A percentile compares a stretch with the other conserved stretches of the same genome.
Evolutionary conservation across 2,113 vertebrate genomes (phyloP).

Genomic region (Ctenomys sociabilis): DNA sequence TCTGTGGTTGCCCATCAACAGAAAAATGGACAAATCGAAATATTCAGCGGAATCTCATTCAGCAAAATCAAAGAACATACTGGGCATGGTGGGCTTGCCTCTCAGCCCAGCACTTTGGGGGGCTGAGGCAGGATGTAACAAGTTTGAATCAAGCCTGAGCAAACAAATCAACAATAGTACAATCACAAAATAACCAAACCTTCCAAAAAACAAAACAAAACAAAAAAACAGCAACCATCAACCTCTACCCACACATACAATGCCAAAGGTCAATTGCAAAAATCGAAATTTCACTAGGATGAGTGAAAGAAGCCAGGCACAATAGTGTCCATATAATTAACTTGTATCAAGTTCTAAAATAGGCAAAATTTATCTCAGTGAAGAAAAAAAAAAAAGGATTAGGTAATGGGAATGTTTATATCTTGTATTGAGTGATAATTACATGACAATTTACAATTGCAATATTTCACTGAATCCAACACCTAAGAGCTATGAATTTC

Average conservation of each 20-base stretch:
- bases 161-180: background rate
- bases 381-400: slow-evolving; percentile 48
- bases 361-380: slow-evolving; percentile 2
- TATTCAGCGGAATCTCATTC: background rate
- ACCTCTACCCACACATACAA: background rate
- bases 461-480: background rate
- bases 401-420: background rate
- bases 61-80: background rate
- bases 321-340: background rate
- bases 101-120: background rate
- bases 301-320: background rate
- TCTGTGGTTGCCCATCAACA: background rate
- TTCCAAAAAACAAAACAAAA: background rate
- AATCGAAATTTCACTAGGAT: background rate
- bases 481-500: background rate
- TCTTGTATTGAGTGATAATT: background rate
- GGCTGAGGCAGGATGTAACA: background rate
- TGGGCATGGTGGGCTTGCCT: background rate
- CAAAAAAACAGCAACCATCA: background rate
- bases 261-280: background rate
- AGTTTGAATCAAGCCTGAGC: background rate
- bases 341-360: background rate
- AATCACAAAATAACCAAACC: background rate
- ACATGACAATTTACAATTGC: background rate
- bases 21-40: background rate